phyloP scores from a whole-genome alignment of 2,113 vertebrate genomes.

The rat (Rattus norvegicus) region GRCr8 NC_086021.1:175067501-175068000 shows the following conservation, averaged over 20 bases:
- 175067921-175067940: neutral
- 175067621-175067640: neutral
- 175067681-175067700: neutral
- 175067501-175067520: neutral
- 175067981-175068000: neutral
- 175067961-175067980: neutral
- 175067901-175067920: neutral
- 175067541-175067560: neutral
- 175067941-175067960: neutral
- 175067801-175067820: neutral
- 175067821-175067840: neutral
- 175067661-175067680: neutral
- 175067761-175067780: neutral
- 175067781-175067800: neutral
- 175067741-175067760: neutral
- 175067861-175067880: neutral
- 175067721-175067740: rapidly evolving
- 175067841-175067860: neutral
- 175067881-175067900: neutral
- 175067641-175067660: rapidly evolving
- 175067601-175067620: neutral
- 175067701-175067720: neutral
- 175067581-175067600: rapidly evolving
- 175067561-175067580: neutral
- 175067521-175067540: rapidly evolving